phyloP scores from a whole-genome alignment of 2,113 vertebrate species.

The Cettia cetti region DNA sequence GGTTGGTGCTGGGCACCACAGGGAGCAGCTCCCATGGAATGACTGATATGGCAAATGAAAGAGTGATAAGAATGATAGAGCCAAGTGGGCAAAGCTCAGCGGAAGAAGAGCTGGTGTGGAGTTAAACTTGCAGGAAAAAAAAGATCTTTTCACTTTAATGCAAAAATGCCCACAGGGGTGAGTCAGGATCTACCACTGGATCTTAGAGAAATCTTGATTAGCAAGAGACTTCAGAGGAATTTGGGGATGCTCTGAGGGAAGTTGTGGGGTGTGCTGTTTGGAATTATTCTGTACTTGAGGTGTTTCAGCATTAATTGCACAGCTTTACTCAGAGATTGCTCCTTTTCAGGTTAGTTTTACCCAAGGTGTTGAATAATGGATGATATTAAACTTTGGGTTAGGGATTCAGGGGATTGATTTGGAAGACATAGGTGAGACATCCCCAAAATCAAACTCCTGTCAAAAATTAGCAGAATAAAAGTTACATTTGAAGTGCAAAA shows the following conservation, averaged over 20 bases:
- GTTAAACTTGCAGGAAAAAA: neutral
- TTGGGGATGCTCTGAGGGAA: neutral
- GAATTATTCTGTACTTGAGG: neutral
- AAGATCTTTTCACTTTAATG: neutral
- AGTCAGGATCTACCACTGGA: neutral
- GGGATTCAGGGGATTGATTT: neutral
- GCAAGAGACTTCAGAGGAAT: neutral
- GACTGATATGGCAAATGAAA: neutral
- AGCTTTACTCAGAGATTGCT: conserved; percentile 12
- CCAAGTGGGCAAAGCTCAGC: neutral
- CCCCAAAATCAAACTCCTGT: neutral
- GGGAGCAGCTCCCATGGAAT: neutral
- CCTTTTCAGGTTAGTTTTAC: neutral
- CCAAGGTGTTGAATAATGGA: conserved; percentile 47
- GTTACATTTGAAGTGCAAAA: neutral
- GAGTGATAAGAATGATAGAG: neutral
- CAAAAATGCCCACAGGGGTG: neutral
- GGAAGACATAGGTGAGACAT: neutral
- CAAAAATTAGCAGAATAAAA: neutral
- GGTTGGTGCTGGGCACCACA: neutral
- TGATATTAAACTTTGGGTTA: neutral
- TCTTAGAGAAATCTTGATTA: neutral
- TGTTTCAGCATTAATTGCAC: conserved; percentile 20
- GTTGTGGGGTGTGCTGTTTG: neutral
- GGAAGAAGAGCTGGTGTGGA: neutral